phyloP scores from a whole-genome alignment of 2,113 vertebrate genomes.

The Aspidoscelis tigris region DNA sequence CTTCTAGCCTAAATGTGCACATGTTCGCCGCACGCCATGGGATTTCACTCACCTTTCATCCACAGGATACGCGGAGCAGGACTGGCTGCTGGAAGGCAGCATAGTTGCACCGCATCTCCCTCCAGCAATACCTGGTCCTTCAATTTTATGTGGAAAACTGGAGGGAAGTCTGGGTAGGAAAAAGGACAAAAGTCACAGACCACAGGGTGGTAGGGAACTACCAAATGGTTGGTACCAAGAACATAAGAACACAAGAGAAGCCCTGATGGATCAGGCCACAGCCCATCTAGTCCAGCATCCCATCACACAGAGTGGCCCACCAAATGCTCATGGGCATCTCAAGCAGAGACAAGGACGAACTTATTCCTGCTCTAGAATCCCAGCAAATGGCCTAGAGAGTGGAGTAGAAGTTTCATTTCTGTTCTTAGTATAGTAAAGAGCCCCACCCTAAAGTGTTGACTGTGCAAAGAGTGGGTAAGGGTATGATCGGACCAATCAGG shows the following conservation, averaged over 20 bases:
- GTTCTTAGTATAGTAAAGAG: not conserved
- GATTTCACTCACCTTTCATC: slow-evolving; percentile 87
- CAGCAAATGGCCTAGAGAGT: too few relatives aligned
- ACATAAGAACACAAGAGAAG: too few relatives aligned
- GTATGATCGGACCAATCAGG: too few relatives aligned
- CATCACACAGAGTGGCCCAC: too few relatives aligned
- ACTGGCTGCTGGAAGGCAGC: slow-evolving; percentile 93
- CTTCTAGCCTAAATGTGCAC: not conserved
- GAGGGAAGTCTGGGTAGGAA: slow-evolving; percentile 87
- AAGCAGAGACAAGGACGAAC: too few relatives aligned
- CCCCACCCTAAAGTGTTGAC: too few relatives aligned
- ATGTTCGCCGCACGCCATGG: not conserved
- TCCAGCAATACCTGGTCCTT: slow-evolving; percentile 96
- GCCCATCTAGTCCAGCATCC: too few relatives aligned
- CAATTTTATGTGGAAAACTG: slow-evolving; percentile 96
- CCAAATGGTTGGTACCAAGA: too few relatives aligned
- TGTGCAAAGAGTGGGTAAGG: too few relatives aligned
- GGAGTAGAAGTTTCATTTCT: not conserved
- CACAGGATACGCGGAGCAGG: slow-evolving; percentile 90
- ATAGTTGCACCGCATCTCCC: slow-evolving; percentile 93
- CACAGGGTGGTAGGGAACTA: not conserved
- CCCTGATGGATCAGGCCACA: too few relatives aligned
- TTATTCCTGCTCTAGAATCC: too few relatives aligned
- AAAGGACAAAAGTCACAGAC: not conserved
- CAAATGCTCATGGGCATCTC: too few relatives aligned